Evolutionary conservation across 2,888 invertebrate genomes (phyloP), one percentile per base, ranked within the genome.

Genomic region (Cynaeus angustus): DNA sequence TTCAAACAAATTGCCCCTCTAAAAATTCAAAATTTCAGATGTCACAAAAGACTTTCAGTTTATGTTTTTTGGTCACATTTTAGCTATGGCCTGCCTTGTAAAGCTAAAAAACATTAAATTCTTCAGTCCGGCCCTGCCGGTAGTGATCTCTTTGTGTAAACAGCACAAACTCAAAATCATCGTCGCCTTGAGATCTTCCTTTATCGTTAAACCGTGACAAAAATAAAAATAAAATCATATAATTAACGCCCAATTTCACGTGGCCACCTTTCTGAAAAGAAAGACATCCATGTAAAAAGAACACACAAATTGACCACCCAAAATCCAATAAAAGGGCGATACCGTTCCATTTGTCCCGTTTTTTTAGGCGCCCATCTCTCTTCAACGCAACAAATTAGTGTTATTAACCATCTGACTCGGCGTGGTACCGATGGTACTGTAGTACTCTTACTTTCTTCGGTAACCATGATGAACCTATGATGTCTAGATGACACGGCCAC

Each of bases 221-320:
- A 68, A 67, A 74, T 61, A 33, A 66, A 68, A 66, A 66, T 59
- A 70, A 73, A 74, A 70, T 72, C 72, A 72, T 66, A 74, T 76
- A 76, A 78, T 78, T 76, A 77, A 77, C 75, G 77, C 72, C 73
- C 74, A 76, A 78, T 77, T 78, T 77, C 76, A 76, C 73, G 75
- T 75, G 75, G 75, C 74, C 71, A 41, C 41, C 65, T 68, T 72
- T 66, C 26, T 41, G 65, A 53, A 53, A 55, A 66, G 45, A 61
- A 55, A 52, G 48, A 50, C 48, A 50, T 50, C 48, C 28, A 28
- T 6, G 10, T 50, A 62, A 64, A 46, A 53, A 64, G 64, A 68
- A 64, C 64, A 55, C 48, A 41, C 46, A 56, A 64, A 48, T 61
- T 71, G 71, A 71, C 71, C 71, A 71, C 71, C 71, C 71, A 71